Evolutionary conservation across 2,113 vertebrate genomes (phyloP), one percentile per base, ranked within the genome.

Genomic region (Ardeotis arabs): DNA sequence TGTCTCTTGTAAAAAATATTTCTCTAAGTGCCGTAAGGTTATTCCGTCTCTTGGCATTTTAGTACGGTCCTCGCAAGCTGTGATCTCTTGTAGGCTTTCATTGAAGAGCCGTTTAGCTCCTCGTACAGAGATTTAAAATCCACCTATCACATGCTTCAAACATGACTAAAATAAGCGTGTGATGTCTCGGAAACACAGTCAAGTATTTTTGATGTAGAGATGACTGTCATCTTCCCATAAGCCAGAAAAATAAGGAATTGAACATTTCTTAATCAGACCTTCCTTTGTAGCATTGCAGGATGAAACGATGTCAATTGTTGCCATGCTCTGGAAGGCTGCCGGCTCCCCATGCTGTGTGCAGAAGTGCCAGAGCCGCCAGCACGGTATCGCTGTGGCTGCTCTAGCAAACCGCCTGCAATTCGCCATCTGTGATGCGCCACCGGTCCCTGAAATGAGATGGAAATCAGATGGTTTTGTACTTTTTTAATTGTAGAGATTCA

Each of bases 281-380:
- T 49, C 74, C 58, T n/a, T 72, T 6, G 2, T 20, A 73, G 53
- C 18, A 5, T 24, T 87, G 77, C 78, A 76, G 50, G 52, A 73
- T 7, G n/a, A 91, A 91, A 78, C 12, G 10, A 37, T 75, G 89
- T 82, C 18, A 50, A 2, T 58, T 70, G 84, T 87, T 66, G 62
- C 87, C 63, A 18, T 28, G 16, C 25, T 79, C 69, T 89, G 89
- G 94, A 79, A 89, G 74, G 69, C 55, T 79, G 89, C 87, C 59
- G 0, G 69, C 55, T 89, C 12, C 77, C 67, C 23, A 8, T 16
- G 91, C 64, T 44, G 56, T 23, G 55, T 0, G 0, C 37, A 37
- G 85, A 85, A 95, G 33, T 89, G 93, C 66, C 95, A 82, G 81
- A 95, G 67, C 70, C 77, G 82, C n/a, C 70, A 89, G 84, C 89